Conservation (phyloP, 2,113 vertebrate species). For the Acinonyx jubatus region DNA sequence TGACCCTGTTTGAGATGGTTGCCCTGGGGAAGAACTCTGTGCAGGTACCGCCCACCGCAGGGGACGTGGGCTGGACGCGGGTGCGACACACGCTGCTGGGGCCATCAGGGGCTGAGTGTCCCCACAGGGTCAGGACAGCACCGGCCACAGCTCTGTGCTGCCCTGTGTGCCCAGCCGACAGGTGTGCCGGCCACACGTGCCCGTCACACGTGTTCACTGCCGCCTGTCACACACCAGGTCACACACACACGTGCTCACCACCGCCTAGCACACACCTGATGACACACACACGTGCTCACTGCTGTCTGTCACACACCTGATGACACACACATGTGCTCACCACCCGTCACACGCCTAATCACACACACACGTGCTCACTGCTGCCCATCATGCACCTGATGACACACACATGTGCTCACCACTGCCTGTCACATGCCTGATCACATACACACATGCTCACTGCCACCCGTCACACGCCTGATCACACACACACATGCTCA, state of each 20-base stretch:
- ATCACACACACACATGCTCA: too few species aligned
- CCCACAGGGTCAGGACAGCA: fast-evolving
- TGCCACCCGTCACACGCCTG: fast-evolving
- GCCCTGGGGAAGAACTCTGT: background rate
- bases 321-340: too few species aligned
- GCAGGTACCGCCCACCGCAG: background rate
- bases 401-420: too few species aligned
- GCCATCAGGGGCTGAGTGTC: background rate
- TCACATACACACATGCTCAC: too few species aligned
- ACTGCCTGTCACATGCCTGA: too few species aligned
- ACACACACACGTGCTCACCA: too few species aligned
- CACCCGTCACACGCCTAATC: too few species aligned
- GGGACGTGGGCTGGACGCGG: background rate
- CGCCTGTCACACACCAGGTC: fast-evolving
- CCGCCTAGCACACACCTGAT: too few species aligned
- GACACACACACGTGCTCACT: background rate
- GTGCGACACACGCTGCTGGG: fast-evolving
- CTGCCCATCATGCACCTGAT: too few species aligned
- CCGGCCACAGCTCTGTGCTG: background rate
- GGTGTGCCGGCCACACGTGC: fast-evolving
- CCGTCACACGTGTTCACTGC: too few species aligned
- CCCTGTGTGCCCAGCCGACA: background rate
- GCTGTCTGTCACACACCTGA: background rate
- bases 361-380: too few species aligned
- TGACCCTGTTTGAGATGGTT: background rate